These are phyloP conservation scores for Steinernema scapterisci DNA, from an alignment of 2,888 invertebrate genomes.

Conservation along the genomic window DNA sequence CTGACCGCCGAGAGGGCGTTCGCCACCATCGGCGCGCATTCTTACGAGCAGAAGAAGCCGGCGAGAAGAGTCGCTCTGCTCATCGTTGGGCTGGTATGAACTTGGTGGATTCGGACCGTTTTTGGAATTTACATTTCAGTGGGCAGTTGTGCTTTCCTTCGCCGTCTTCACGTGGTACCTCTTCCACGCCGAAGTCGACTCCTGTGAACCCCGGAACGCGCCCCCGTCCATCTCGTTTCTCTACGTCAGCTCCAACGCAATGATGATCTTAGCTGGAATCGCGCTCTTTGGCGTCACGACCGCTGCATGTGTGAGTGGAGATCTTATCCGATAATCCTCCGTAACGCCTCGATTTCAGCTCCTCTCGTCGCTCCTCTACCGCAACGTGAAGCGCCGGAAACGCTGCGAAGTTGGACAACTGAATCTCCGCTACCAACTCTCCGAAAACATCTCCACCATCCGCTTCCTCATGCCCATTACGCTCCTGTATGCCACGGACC, in stretches of 20 bases:
- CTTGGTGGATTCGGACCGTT: too few species aligned
- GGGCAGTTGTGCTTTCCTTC: not conserved
- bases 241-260: not conserved
- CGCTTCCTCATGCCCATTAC: conserved; percentile 5
- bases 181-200: conserved; percentile 13
- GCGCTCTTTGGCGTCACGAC: not conserved
- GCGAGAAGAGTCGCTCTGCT: not conserved
- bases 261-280: not conserved
- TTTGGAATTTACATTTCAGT: not conserved
- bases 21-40: not conserved
- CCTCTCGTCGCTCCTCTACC: not conserved
- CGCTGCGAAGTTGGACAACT: conserved; percentile 2
- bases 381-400: not conserved
- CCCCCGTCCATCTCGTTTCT: conserved; percentile 5
- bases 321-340: too few species aligned
- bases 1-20: not conserved
- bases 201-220: not conserved
- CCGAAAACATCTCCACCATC: conserved; percentile 9
- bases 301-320: not conserved
- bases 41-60: conserved; percentile 13
- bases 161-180: conserved; percentile 3
- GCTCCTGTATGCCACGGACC: not conserved
- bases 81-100: not conserved
- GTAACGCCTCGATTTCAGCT: not conserved
- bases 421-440: conserved; percentile 25